Conservation (phyloP, 1,140 invertebrate species). For the Thalassaphorura encarpata region DNA sequence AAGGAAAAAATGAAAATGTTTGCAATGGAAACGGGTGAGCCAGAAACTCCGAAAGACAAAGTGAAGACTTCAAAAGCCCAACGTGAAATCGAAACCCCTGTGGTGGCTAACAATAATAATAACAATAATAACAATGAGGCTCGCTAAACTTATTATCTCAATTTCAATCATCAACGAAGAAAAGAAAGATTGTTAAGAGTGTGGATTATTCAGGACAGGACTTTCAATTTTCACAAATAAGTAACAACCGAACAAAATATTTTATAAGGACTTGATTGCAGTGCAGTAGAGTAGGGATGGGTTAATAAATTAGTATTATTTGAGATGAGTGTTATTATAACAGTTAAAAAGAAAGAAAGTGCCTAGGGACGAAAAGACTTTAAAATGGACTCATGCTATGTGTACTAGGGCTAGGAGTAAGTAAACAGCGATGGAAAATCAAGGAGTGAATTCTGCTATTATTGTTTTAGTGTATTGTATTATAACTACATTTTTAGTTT, state of each 20-base stretch:
- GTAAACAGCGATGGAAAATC: no score
- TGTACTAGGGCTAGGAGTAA: no score
- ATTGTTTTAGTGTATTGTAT: no score
- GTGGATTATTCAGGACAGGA: not conserved
- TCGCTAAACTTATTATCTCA: not conserved
- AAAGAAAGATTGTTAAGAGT: not conserved
- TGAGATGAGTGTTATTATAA: no score
- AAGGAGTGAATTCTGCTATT: no score
- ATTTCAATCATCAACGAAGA: not conserved
- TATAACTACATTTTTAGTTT: no score
- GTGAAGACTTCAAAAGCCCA: conserved; percentile 87
- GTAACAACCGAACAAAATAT: not conserved
- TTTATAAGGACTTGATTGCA: not conserved
- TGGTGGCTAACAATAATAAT: not conserved
- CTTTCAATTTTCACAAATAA: not conserved
- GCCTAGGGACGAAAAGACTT: no score
- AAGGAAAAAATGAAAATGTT: conserved; percentile 98
- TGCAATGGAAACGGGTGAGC: conserved; percentile 80
- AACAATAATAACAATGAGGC: not conserved
- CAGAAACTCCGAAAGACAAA: conserved; percentile 77
- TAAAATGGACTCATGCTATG: no score
- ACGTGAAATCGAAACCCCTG: conserved; percentile 63
- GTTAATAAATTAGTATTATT: no score
- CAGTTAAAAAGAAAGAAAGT: no score
- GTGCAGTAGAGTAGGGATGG: no score